Evolutionary conservation across 2,888 invertebrate genomes (phyloP).

Genomic region (Villa cingulata): DNA sequence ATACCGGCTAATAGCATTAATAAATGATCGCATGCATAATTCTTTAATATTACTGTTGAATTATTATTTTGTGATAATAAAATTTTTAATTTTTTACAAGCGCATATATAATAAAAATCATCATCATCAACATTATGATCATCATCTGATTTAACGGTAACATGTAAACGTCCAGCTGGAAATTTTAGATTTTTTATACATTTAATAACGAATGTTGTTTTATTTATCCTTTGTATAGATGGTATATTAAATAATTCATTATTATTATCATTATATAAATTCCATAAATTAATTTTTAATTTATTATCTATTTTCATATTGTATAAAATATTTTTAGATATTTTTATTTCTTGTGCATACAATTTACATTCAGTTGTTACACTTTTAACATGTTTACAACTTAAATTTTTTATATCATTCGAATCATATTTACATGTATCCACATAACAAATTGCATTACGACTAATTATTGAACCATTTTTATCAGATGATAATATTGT

Average conservation of each 20-base stretch:
- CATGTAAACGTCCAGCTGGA: slow-evolving; percentile 29
- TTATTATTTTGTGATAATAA: slow-evolving; percentile 23
- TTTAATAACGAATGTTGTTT: slow-evolving; percentile 27
- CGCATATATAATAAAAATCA: slow-evolving; percentile 21
- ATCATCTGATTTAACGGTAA: slow-evolving; percentile 23
- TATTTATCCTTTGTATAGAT: slow-evolving; percentile 28
- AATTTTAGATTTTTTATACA: slow-evolving; percentile 26
- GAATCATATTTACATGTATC: slow-evolving; percentile 25
- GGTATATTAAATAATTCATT: slow-evolving; percentile 20
- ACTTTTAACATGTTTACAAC: slow-evolving; percentile 28
- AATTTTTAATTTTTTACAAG: slow-evolving; percentile 31
- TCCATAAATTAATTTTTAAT: slow-evolving; percentile 27
- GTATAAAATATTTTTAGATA: slow-evolving; percentile 27
- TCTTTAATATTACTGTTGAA: slow-evolving; percentile 28
- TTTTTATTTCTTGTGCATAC: slow-evolving; percentile 21
- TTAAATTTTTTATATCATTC: slow-evolving; percentile 16
- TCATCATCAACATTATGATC: background rate
- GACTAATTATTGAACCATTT: slow-evolving; percentile 23
- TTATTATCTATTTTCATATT: slow-evolving; percentile 25
- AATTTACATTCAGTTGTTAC: slow-evolving; percentile 16
- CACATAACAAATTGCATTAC: slow-evolving; percentile 25
- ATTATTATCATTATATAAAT: slow-evolving; percentile 23
- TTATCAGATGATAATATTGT: slow-evolving; percentile 30
- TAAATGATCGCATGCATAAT: slow-evolving; percentile 33
- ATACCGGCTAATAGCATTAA: slow-evolving; percentile 28